A percentile compares a stretch with the other conserved stretches of the same genome.
phyloP scores from a whole-genome alignment of 2,888 invertebrate species.

The Lutraria lutraria region DNA sequence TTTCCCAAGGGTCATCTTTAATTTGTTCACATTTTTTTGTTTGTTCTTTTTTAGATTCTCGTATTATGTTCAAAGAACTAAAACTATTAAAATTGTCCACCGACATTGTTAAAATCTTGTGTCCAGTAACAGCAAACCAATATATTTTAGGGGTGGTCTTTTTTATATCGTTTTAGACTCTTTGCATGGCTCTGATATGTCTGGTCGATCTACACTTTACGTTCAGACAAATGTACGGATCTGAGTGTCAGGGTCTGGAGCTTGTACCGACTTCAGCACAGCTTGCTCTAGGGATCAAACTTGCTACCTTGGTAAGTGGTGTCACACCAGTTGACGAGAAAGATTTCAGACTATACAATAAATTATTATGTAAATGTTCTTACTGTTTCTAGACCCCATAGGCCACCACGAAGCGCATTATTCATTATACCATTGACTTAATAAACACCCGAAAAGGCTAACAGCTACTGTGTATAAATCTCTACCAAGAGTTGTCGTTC shows the following conservation, averaged over 20 bases:
- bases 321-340: background rate
- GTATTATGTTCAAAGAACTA: too few relatives aligned
- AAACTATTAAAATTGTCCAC: too few relatives aligned
- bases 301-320: conserved; percentile 37
- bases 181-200: conserved; percentile 46
- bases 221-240: conserved; percentile 46
- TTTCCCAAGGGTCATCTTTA: too few relatives aligned
- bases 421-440: background rate
- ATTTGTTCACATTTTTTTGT: too few relatives aligned
- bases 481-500: too few relatives aligned
- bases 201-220: conserved; percentile 42
- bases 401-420: background rate
- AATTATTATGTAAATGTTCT: background rate
- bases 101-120: too few relatives aligned
- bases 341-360: background rate
- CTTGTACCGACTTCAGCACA: conserved; percentile 12
- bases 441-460: background rate
- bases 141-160: background rate
- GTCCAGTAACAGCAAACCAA: background rate
- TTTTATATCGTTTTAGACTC: conserved; percentile 20
- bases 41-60: too few relatives aligned
- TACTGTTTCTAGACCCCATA: too few relatives aligned
- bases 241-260: conserved; percentile 32
- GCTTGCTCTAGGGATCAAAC: conserved; percentile 36
- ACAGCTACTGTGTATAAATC: too few relatives aligned